Evolutionary conservation across 2,113 vertebrate genomes (phyloP).

Genomic region (Dascyllus trimaculatus): DNA sequence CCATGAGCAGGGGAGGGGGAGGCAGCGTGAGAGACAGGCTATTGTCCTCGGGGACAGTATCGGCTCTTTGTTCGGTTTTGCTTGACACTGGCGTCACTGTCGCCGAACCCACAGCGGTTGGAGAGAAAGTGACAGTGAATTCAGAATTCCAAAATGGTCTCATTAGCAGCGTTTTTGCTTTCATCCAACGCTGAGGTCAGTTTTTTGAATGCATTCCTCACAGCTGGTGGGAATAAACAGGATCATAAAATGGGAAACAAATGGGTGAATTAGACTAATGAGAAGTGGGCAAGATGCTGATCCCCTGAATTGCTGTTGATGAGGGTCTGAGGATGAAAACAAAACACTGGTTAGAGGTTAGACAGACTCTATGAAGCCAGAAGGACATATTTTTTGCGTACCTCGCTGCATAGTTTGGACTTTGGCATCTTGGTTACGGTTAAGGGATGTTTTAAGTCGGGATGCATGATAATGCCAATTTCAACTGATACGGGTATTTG

Average conservation of each 20-base stretch:
- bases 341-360: neutral
- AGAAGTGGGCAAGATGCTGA: slow-evolving; percentile 6
- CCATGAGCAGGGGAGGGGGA: slow-evolving; percentile 35
- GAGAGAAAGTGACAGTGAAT: slow-evolving; percentile 5
- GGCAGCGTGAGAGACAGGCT: slow-evolving; percentile 51
- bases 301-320: neutral
- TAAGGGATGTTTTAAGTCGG: too few species aligned
- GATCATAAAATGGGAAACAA: slow-evolving; percentile 13
- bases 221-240: slow-evolving; percentile 11
- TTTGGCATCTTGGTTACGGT: too few species aligned
- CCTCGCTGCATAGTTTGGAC: too few species aligned
- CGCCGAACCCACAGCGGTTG: slow-evolving; percentile 41
- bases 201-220: slow-evolving; percentile 12
- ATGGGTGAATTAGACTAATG: neutral
- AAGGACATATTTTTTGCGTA: too few species aligned
- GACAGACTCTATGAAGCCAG: too few species aligned
- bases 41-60: slow-evolving; percentile 66
- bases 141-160: slow-evolving; percentile 23
- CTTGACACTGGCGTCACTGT: slow-evolving; percentile 68
- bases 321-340: neutral
- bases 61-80: slow-evolving; percentile 69
- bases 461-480: too few species aligned
- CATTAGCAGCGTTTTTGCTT: slow-evolving; percentile 23
- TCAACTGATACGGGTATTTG: too few species aligned
- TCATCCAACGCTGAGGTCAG: slow-evolving; percentile 6